These are phyloP conservation scores for Archocentrus centrarchus DNA, from an alignment of 2,113 vertebrate genomes.

Conservation along the genomic window DNA sequence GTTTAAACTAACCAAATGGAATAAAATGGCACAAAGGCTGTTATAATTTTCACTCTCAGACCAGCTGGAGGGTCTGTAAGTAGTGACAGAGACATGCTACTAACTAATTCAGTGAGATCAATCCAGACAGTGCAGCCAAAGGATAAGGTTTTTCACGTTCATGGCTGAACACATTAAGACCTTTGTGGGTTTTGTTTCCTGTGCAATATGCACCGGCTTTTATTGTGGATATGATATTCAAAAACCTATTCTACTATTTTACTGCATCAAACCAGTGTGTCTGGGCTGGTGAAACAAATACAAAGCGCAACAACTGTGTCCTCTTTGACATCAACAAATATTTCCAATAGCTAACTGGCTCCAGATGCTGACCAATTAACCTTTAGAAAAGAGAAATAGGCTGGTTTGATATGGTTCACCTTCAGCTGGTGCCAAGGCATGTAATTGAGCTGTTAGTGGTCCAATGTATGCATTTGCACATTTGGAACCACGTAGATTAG, in stretches of 20 bases:
- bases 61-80: slow-evolving; percentile 55
- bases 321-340: slow-evolving; percentile 61
- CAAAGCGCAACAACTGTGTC: slow-evolving; percentile 35
- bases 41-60: slow-evolving; percentile 24
- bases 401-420: slow-evolving; percentile 65
- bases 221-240: not conserved
- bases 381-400: slow-evolving; percentile 68
- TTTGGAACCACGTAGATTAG: not conserved
- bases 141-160: not conserved
- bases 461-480: slow-evolving; percentile 20
- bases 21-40: slow-evolving; percentile 28
- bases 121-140: slow-evolving; percentile 6
- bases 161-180: not conserved
- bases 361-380: slow-evolving; percentile 80
- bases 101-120: slow-evolving; percentile 40
- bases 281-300: slow-evolving; percentile 8
- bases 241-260: not conserved
- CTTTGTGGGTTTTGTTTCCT: not conserved
- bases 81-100: slow-evolving; percentile 7
- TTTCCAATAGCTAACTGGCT: slow-evolving; percentile 64
- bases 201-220: not conserved
- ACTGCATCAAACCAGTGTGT: not conserved
- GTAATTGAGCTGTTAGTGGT: slow-evolving; percentile 18
- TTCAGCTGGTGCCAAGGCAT: slow-evolving; percentile 58
- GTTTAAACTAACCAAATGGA: slow-evolving; percentile 22